These are phyloP conservation scores for Mesopsocus fuscifrons DNA, from an alignment of 2,888 invertebrate genomes.

Conservation along the genomic window DNA sequence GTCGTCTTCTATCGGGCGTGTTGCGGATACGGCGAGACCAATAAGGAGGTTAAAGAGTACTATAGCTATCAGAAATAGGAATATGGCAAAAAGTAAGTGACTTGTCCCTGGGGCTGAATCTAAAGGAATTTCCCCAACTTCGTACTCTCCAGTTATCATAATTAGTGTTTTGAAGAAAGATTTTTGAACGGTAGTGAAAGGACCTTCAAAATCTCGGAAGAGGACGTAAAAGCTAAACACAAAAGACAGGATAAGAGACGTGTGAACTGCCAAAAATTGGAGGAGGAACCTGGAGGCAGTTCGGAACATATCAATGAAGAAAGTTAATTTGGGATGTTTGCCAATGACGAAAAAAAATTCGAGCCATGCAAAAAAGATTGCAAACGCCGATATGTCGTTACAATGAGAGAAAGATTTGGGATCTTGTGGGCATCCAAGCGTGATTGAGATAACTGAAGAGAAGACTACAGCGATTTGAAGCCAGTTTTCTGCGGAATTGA, in stretches of 20 bases:
- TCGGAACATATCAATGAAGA: slow-evolving; percentile 65
- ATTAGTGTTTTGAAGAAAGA: slow-evolving; percentile 67
- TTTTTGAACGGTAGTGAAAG: slow-evolving; percentile 47
- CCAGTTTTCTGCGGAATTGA: slow-evolving; percentile 51
- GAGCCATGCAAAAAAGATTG: slow-evolving; percentile 53
- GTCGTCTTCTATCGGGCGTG: slow-evolving; percentile 49
- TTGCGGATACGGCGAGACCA: slow-evolving; percentile 71
- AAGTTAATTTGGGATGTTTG: slow-evolving; percentile 58
- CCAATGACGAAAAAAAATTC: slow-evolving; percentile 61
- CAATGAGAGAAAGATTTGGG: not conserved
- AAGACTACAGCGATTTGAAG: slow-evolving; percentile 49
- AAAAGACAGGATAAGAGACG: slow-evolving; percentile 62
- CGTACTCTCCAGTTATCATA: slow-evolving; percentile 75
- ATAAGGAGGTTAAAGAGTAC: slow-evolving; percentile 66
- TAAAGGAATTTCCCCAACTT: slow-evolving; percentile 55
- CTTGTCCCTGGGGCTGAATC: slow-evolving; percentile 45
- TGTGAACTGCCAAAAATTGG: slow-evolving; percentile 59
- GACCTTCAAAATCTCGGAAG: slow-evolving; percentile 42
- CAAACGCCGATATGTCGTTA: slow-evolving; percentile 34
- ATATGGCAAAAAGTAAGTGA: slow-evolving; percentile 55
- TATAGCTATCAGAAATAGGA: slow-evolving; percentile 66
- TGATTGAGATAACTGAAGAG: slow-evolving; percentile 30
- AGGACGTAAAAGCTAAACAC: slow-evolving; percentile 63
- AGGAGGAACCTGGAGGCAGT: slow-evolving; percentile 65
- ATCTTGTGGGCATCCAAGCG: not conserved